Evolutionary conservation across 2,888 invertebrate genomes (phyloP), one percentile per base, ranked within the genome.

Genomic region (Dermolepida albohirtum): DNA sequence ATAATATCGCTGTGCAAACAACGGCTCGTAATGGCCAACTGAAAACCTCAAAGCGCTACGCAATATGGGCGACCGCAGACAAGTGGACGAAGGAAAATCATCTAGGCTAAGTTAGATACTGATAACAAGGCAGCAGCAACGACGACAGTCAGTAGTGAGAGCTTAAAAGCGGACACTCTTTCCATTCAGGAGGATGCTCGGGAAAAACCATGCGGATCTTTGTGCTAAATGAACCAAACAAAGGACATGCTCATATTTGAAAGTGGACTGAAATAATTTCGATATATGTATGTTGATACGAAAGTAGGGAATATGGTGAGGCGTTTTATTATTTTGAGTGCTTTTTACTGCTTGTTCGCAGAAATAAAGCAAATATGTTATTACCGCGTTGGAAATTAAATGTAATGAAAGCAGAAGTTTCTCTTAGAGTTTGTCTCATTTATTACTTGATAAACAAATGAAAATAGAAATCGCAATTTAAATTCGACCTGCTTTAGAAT

Each of bases 1-100:
- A 70, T 70, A 69, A 69, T 67, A 63, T 66, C 52, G 44, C 65
- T 62, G 41, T 41, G 59, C 64, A 71, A 70, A 71, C 68, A 71
- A 44, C 65, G 49, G 49, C 64, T 63, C 49, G 65, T 67, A 68
- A 64, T 66, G 66, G 66, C 49, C 39, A 34, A 63, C 57, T 55
- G 69, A 68, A 51, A 63, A 70, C 72, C 74, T 71, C 70, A 72
- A 69, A 72, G 71, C 71, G 62, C 34, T 34, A 72, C 68, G 69
- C 71, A 67, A 47, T 63, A 51, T 64, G 40, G 67, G 22, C 22
- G 22, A 70, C 72, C 71, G 68, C 72, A 71, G 59, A 68, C 67
- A 59, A 62, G 59, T 47, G 47, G 59, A 62, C 44, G 47, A 29
- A 62, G 34, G 12, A 57, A 39, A 4, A 54, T 11, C 54, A 34